Percentiles rank a stretch among this genome's conserved stretches.
Evolutionary conservation across 2,888 invertebrate species (phyloP).

Genomic region (Girardia tigrina): DNA sequence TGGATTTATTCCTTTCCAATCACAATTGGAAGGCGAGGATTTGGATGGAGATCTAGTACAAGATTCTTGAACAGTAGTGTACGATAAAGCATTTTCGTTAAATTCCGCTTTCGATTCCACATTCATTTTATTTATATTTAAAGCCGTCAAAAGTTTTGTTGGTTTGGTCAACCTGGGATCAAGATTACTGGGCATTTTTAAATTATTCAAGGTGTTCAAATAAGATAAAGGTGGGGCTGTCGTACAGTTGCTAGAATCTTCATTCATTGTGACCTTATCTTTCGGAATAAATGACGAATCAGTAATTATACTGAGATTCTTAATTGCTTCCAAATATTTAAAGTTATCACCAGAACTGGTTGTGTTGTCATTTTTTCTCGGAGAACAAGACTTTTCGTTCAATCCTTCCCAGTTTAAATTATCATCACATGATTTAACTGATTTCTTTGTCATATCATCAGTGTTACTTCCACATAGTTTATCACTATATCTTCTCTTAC

Average conservation of each 20-base stretch:
- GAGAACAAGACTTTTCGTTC: background rate
- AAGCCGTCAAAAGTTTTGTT: background rate
- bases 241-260: too few species aligned
- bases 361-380: background rate
- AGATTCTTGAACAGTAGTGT: background rate
- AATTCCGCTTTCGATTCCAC: background rate
- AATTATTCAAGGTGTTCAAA: background rate
- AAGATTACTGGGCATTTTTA: conserved; percentile 3
- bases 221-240: background rate
- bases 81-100: background rate
- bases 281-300: background rate
- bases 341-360: background rate
- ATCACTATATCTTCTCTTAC: conserved; percentile 7
- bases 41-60: background rate
- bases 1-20: background rate
- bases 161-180: background rate
- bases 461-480: background rate
- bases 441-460: background rate
- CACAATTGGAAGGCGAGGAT: background rate
- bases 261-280: background rate
- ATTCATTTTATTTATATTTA: background rate
- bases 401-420: background rate
- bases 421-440: background rate
- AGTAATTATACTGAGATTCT: background rate
- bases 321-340: background rate